Evolutionary conservation across 2,888 invertebrate species (phyloP), one percentile per base, ranked within the genome.

Genomic region (Baccha elongata): DNA sequence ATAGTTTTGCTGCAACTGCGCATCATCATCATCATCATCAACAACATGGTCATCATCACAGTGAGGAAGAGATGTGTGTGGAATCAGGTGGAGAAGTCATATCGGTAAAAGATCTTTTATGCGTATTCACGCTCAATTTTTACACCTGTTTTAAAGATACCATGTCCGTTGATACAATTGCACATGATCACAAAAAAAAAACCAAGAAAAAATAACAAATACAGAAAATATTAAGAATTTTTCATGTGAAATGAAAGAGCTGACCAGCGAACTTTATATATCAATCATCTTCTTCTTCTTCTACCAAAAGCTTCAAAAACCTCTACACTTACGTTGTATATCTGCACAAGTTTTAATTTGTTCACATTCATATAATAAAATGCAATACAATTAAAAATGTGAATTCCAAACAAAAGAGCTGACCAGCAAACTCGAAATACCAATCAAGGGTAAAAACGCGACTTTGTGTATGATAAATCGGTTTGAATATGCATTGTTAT

Each of bases 101-200:
- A 75, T 81, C 81, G 60, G 58, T 53, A 26, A 55, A 74, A 71
- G 65, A 81, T 81, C 81, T 81, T 40, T 48, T 55, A 67, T 46
- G 52, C 81, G 73, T 75, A 46, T 5, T 13, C 29, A 29, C 29
- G 21, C 10, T 26, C n/a, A 32, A 29, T 52, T 29, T 62, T 48
- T 74, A 81, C 81, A 81, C 81, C 69, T 80, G 68, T 74, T 69
- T 75, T 32, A 8, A 29, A 60, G n/a, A n/a, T 60, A 29, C 44
- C 11, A 4, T 21, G 17, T 13, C 37, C 1, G 8, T 23, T 23
- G 8, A 23, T 2, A n/a, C 37, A 40, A 17, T 58, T 21, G n/a
- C 32, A 35, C 26, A 32, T 21, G 23, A 26, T 37, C 17, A 35
- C n/a, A 37, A 53, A 44, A 8, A 10, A 37, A 42, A 19, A 2